Evolutionary conservation across 2,113 vertebrate genomes (phyloP), one percentile per base, ranked within the genome.

Genomic region (Brienomyrus brachyistius): DNA sequence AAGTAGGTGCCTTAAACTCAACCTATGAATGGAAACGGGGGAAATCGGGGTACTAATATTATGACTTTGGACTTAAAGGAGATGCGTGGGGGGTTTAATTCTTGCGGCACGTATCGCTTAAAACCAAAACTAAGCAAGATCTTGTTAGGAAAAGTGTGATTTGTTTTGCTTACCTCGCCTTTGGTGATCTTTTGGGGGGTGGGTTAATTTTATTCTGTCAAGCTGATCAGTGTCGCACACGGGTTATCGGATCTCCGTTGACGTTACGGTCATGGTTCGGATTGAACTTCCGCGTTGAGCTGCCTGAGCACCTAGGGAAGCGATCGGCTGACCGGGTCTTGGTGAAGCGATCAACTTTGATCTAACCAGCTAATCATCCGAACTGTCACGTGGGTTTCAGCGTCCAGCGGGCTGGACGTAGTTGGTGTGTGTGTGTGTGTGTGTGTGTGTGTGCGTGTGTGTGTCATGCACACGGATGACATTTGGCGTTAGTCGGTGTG

Each of bases 1-100:
- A 95, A 98, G 98, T 95, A 90, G 86, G 90, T 19, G 43, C 47
- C 50, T 50, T 31, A 35, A 83, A n/a, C 15, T 31, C 43, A 13
- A 5, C 45, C 17, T 47, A 15, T 83, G 45, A 21, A 83, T 83
- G 80, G 27, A 23, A 83, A 83, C 40, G 35, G 19, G 15, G 45
- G 35, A 15, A 43, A 43, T 80, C 15, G 35, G 35, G 74, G 15
- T 40, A 43, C 15, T 80, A 19, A 31, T 43, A 7, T 17, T 17
- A 80, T 43, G 74, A 43, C 74, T 80, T 80, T 43, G 35, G 74
- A 17, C 15, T 77, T 40, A 5, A 17, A 27, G 4, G 5, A 1
- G 13, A 15, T 40, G 5, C 70, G 15, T 40, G 35, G 35, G 35
- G 74, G 35, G 35, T 5, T 31, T 40, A 40, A 40, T 40, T 77